Conservation (phyloP, 2,113 vertebrate genomes). For the Meriones unguiculatus region DNA sequence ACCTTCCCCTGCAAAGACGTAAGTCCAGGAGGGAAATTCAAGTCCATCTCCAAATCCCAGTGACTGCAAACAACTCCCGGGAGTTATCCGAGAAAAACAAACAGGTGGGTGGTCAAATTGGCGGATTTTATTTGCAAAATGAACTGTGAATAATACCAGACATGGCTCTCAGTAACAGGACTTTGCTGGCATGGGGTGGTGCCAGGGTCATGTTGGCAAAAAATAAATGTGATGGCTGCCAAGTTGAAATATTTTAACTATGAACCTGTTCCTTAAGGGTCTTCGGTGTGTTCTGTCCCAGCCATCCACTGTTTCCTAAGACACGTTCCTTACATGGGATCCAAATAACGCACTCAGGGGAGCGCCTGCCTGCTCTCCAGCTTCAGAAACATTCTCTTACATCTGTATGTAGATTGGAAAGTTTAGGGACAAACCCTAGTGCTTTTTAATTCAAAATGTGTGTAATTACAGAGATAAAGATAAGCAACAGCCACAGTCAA, state of each 20-base stretch:
- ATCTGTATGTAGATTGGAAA: not conserved
- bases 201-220: not conserved
- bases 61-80: not conserved
- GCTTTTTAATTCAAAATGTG: slow-evolving; percentile 35
- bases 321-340: not conserved
- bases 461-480: not conserved
- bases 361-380: not conserved
- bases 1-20: slow-evolving; percentile 12
- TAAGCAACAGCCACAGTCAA: not conserved
- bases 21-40: not conserved
- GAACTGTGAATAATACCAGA: not conserved
- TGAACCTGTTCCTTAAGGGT: not conserved
- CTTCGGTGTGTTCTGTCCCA: not conserved
- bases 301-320: fast-evolving
- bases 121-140: slow-evolving; percentile 37
- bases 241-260: not conserved
- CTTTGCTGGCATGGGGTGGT: not conserved
- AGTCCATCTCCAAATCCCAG: slow-evolving; percentile 19
- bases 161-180: not conserved
- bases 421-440: slow-evolving; percentile 32
- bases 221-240: not conserved
- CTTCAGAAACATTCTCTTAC: not conserved
- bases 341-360: not conserved
- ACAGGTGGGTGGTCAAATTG: not conserved
- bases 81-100: slow-evolving; percentile 5